A percentile compares a stretch with the other conserved stretches of the same genome.
phyloP scores from a whole-genome alignment of 1,140 invertebrate genomes.

The roundworm (Caenorhabditis elegans) region DNA sequence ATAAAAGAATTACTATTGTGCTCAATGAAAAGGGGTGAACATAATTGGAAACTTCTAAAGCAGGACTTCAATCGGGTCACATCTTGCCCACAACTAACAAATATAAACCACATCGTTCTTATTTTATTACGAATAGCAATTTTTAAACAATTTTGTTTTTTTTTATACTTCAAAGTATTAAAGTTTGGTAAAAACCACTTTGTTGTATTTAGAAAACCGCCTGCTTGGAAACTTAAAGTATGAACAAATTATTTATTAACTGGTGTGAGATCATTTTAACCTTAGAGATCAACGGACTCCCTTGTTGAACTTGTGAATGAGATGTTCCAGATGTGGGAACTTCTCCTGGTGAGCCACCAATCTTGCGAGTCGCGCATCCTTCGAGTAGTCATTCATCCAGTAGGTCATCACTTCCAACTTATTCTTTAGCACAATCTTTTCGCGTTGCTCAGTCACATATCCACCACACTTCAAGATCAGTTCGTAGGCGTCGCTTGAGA shows the following conservation, averaged over 20 bases:
- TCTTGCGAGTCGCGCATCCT: not conserved
- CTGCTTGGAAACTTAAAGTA: not conserved
- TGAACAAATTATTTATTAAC: not conserved
- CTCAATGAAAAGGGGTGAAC: too few species aligned
- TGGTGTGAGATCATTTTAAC: too few species aligned
- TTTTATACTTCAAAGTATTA: too few species aligned
- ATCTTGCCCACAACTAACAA: too few species aligned
- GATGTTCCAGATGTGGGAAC: not conserved
- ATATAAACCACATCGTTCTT: too few species aligned
- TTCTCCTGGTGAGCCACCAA: not conserved
- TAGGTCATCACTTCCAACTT: conserved; percentile 18
- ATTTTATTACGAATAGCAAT: too few species aligned
- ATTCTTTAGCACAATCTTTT: conserved; percentile 34
- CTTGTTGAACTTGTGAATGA: conserved; percentile 23
- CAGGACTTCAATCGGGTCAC: too few species aligned
- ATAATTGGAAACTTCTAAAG: too few species aligned
- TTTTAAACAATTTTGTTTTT: too few species aligned
- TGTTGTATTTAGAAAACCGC: not conserved
- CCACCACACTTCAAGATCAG: conserved; percentile 33
- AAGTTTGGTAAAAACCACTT: too few species aligned
- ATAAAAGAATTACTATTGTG: too few species aligned
- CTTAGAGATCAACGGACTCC: not conserved
- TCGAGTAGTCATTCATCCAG: conserved; percentile 28
- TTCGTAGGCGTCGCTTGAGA: conserved; percentile 34
- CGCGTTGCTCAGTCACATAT: conserved; percentile 37